Evolutionary conservation across 1,140 invertebrate genomes (phyloP), one percentile per base, ranked within the genome.

Genomic region (Megalopta genalis): DNA sequence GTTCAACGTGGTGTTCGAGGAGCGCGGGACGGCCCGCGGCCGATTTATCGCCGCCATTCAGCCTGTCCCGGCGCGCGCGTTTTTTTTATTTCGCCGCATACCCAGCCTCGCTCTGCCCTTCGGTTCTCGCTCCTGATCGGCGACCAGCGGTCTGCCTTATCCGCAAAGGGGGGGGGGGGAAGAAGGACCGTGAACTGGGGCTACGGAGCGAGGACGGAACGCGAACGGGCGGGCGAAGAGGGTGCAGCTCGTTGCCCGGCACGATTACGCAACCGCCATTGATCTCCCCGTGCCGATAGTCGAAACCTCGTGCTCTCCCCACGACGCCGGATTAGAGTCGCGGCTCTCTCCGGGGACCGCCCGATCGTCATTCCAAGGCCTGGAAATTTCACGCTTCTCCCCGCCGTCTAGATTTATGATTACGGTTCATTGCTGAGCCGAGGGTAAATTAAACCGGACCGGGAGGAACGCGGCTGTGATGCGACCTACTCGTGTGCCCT

Each of bases 211-310:
- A 59, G 67, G 67, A 69, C 49, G 49, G 59, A 60, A 54, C 42
- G 70, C 32, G 42, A 60, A 60, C 37, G 54, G 49, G 46, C n/a
- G 49, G 62, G 54, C 52, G 54, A 54, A 68, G 59, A 52, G 66
- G 77, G 54, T 80, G 52, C 39, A 81, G 72, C 72, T 84, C 77
- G 77, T 76, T 85, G 67, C 82, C 54, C 84, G 66, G 75, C 75
- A 78, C 67, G 80, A 85, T 86, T 86, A 86, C 83, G 84, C 83
- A 86, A 86, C 75, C 78, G 63, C 52, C 83, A 86, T 86, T 86
- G 84, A 86, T 86, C 84, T 85, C 23, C 54, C 82, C 83, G 63
- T 54, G 54, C 60, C 70, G 76, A 85, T 86, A 85, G 83, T 82
- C 82, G 57, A 77, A 84, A 84, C 73, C 68, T 81, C 69, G 77